Conservation (phyloP, 2,888 invertebrate species). For the Xestobium rufovillosum region DNA sequence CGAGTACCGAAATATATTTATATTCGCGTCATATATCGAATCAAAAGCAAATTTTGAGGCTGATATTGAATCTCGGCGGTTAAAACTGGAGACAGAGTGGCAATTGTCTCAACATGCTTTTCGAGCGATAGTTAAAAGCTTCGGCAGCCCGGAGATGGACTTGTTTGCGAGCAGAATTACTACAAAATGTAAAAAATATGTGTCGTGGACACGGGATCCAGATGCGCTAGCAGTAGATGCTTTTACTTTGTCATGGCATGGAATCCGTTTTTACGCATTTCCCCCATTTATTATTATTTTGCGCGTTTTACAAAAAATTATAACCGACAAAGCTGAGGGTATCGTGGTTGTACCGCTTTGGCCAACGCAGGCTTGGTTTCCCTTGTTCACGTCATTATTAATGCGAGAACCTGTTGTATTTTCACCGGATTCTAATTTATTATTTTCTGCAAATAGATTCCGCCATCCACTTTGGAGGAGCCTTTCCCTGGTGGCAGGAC, state of each 20-base stretch:
- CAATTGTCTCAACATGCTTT: slow-evolving; percentile 10
- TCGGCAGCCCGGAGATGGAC: slow-evolving; percentile 23
- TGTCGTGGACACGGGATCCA: slow-evolving; percentile 28
- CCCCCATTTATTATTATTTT: slow-evolving; percentile 28
- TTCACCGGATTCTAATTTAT: slow-evolving; percentile 15
- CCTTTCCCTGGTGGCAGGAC: slow-evolving; percentile 24
- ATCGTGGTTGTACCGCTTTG: slow-evolving; percentile 28
- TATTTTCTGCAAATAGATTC: slow-evolving; percentile 21
- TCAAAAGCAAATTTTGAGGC: slow-evolving; percentile 28
- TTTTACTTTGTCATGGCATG: slow-evolving; percentile 24
- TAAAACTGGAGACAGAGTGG: slow-evolving; percentile 14
- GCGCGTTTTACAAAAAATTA: slow-evolving; percentile 27
- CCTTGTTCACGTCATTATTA: slow-evolving; percentile 19
- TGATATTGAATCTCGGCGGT: slow-evolving; percentile 21
- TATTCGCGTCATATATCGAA: slow-evolving; percentile 32
- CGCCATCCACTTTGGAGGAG: slow-evolving; percentile 18
- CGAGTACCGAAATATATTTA: slow-evolving; percentile 19
- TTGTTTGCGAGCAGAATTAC: slow-evolving; percentile 26
- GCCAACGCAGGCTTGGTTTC: slow-evolving; percentile 28
- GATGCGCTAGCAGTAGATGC: slow-evolving; percentile 24
- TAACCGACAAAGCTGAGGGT: slow-evolving; percentile 24
- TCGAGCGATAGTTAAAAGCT: slow-evolving; percentile 9
- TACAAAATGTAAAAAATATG: slow-evolving; percentile 25
- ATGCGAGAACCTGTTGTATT: slow-evolving; percentile 17
- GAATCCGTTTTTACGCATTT: slow-evolving; percentile 25